Evolutionary conservation across 1,140 invertebrate genomes (phyloP).

Genomic region (Drosophila fuyamai): DNA sequence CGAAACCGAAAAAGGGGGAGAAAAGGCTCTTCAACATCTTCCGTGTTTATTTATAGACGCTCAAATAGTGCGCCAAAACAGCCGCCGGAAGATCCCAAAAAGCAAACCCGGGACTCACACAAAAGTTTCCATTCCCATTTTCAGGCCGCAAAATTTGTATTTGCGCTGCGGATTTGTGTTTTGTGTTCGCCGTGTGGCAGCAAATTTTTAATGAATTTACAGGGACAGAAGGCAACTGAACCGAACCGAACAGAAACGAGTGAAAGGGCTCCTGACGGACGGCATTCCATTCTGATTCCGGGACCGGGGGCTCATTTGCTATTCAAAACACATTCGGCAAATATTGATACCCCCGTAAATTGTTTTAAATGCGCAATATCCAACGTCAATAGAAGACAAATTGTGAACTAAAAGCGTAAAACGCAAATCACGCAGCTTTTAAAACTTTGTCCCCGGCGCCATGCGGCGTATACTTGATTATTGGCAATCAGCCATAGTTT

Average conservation of each 20-base stretch:
- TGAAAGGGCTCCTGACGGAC: conserved; percentile 24
- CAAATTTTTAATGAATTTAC: conserved; percentile 82
- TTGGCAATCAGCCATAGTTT: conserved; percentile 68
- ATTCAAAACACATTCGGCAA: conserved; percentile 84
- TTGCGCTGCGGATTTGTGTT: conserved; percentile 75
- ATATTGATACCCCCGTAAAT: conserved; percentile 83
- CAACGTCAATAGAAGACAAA: conserved; percentile 70
- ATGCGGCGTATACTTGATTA: conserved; percentile 73
- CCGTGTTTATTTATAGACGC: conserved; percentile 76
- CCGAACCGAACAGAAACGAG: conserved; percentile 9
- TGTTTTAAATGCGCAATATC: conserved; percentile 78
- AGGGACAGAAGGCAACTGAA: conserved; percentile 22
- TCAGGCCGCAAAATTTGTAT: conserved; percentile 75
- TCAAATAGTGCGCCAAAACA: conserved; percentile 66
- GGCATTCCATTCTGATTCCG: conserved; percentile 17
- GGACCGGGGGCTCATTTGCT: conserved; percentile 61
- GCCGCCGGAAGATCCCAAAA: conserved; percentile 25
- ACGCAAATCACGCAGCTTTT: conserved; percentile 72
- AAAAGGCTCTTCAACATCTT: conserved; percentile 57
- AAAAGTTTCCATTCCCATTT: conserved; percentile 51
- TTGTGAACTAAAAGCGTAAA: conserved; percentile 73
- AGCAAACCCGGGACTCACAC: conserved; percentile 19
- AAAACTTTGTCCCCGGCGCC: conserved; percentile 55
- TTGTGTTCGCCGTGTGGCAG: conserved; percentile 67
- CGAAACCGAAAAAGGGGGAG: conserved; percentile 2